These are phyloP conservation scores for Thunnus albacares DNA, from an alignment of 2,797 vertebrate genomes.

Conservation along the genomic window DNA sequence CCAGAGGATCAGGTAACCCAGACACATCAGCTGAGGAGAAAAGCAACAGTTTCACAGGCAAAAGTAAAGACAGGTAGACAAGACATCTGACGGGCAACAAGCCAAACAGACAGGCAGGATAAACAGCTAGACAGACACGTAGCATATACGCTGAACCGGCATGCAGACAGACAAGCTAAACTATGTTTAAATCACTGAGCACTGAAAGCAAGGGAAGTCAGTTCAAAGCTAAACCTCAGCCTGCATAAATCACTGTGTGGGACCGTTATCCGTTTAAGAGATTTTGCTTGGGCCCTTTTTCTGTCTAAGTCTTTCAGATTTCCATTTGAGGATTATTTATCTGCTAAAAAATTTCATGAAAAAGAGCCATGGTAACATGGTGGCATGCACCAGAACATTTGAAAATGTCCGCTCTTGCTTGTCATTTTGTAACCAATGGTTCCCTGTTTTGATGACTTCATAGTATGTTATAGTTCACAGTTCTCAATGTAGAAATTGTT, in stretches of 20 bases:
- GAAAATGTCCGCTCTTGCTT: background rate
- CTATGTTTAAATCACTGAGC: constrained; percentile 33
- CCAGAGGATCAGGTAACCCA: constrained; percentile 1
- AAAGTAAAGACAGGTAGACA: constrained; percentile 38
- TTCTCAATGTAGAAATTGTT: too few species aligned
- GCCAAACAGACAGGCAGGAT: constrained; percentile 8
- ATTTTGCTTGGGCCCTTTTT: constrained; percentile 72
- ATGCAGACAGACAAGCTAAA: constrained; percentile 25
- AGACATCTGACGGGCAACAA: constrained; percentile 20
- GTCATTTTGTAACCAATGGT: background rate
- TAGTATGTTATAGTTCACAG: too few species aligned
- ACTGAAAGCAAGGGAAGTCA: constrained; percentile 61
- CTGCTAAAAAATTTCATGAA: constrained; percentile 53
- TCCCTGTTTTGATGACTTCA: background rate
- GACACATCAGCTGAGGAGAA: constrained; percentile 7
- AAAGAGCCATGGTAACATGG: constrained; percentile 26
- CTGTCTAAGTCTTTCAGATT: constrained; percentile 70
- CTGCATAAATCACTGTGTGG: constrained; percentile 70
- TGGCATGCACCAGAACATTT: background rate
- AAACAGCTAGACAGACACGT: constrained; percentile 7
- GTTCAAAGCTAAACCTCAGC: constrained; percentile 76
- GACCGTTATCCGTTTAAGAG: constrained; percentile 79
- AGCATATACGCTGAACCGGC: constrained; percentile 6
- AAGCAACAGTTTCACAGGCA: constrained; percentile 13
- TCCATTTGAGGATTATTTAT: constrained; percentile 75